phyloP scores from a whole-genome alignment of 2,113 vertebrate genomes.

The Andinoacara biseriatus region DNA sequence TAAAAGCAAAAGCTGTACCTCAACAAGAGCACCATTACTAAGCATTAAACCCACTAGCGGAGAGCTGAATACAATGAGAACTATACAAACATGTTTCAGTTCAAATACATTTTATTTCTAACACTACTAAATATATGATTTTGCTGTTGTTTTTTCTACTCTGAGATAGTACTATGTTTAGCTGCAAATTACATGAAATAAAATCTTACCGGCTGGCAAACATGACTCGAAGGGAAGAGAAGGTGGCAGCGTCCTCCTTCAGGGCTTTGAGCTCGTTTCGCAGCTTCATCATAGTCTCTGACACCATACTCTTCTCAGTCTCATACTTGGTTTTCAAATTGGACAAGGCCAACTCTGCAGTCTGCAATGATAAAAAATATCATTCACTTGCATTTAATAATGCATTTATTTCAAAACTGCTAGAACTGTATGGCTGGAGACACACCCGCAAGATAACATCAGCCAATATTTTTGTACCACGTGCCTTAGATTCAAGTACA shows the following conservation, averaged over 20 bases:
- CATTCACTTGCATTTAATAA: not conserved
- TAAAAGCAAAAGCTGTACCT: constrained; percentile 36
- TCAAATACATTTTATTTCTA: not conserved
- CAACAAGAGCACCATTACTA: constrained; percentile 36
- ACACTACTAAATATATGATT: not conserved
- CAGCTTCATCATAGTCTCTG: constrained; percentile 86
- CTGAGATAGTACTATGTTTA: not conserved
- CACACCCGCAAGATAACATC: accelerated
- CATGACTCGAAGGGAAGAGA: constrained; percentile 86
- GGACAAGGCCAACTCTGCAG: constrained; percentile 84
- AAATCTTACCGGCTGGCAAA: constrained; percentile 85
- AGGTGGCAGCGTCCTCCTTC: constrained; percentile 88
- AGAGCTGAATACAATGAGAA: not conserved
- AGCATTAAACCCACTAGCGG: constrained; percentile 14
- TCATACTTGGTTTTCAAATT: constrained; percentile 88
- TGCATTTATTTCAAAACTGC: not conserved
- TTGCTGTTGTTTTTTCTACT: not conserved
- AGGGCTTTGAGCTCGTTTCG: constrained; percentile 86
- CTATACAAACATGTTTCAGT: not conserved
- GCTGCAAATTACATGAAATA: not conserved
- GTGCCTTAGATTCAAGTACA: not conserved
- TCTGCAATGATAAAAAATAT: constrained; percentile 66
- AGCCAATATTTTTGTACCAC: not conserved
- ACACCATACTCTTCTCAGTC: constrained; percentile 84
- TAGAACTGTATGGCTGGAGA: not conserved